These are phyloP conservation scores for Ascidia mentula DNA, from an alignment of 23 tunicate genomes.

Conservation along the genomic window DNA sequence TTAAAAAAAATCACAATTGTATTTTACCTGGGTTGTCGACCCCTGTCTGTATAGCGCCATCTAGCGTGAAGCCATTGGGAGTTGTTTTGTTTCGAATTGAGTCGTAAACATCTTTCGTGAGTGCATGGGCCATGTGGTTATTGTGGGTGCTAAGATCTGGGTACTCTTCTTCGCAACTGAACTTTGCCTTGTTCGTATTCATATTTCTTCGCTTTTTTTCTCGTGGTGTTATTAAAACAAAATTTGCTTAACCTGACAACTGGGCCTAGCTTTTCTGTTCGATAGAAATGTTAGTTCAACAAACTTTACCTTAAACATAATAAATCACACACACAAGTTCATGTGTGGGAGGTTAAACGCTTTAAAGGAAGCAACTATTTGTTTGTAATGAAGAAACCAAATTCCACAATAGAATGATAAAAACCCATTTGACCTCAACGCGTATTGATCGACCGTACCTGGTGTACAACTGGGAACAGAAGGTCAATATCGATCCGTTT, in stretches of 20 bases:
- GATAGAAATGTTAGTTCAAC: neutral
- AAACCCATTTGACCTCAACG: too few species aligned
- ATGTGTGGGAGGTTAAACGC: too few species aligned
- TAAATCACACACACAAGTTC: too few species aligned
- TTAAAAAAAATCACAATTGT: too few species aligned
- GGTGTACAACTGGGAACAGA: too few species aligned
- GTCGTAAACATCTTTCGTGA: constrained; percentile 72
- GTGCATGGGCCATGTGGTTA: constrained; percentile 92
- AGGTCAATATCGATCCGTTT: too few species aligned
- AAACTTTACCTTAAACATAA: neutral
- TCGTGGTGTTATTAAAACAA: too few species aligned
- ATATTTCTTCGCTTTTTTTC: neutral
- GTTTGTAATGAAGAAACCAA: too few species aligned
- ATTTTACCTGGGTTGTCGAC: constrained; percentile 99
- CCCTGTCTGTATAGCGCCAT: constrained; percentile 90
- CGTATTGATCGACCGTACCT: too few species aligned
- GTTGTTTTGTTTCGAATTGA: constrained; percentile 56
- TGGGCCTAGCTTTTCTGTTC: neutral
- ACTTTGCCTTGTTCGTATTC: constrained; percentile 19
- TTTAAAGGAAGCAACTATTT: too few species aligned
- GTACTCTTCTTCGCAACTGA: constrained; percentile 59
- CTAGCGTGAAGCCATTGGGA: constrained; percentile 83
- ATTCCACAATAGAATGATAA: too few species aligned
- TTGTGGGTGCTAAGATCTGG: constrained; percentile 81
- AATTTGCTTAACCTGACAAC: neutral